Evolutionary conservation across 2,113 vertebrate genomes (phyloP).

Genomic region (Varanus komodoensis): DNA sequence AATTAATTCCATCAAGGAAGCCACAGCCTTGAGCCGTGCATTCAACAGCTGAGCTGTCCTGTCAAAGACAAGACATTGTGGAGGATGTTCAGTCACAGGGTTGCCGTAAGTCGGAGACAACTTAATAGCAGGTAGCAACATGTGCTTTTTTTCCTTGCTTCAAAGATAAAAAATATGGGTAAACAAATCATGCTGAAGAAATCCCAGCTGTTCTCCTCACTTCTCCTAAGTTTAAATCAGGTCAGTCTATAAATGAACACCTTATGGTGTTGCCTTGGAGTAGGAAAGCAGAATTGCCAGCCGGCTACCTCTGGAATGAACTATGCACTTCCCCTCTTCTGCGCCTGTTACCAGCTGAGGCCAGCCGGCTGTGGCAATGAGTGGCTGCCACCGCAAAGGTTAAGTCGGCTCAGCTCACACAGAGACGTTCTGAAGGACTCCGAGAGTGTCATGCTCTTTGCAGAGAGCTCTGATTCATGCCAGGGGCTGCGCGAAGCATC

Average conservation of each 20-base stretch:
- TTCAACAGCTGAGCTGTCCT: too few relatives aligned
- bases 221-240: background rate
- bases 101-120: too few relatives aligned
- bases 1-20: too few relatives aligned
- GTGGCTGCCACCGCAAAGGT: slow-evolving; percentile 50
- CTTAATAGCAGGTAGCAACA: too few relatives aligned
- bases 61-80: too few relatives aligned
- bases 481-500: slow-evolving; percentile 17
- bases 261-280: background rate
- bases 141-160: too few relatives aligned
- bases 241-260: background rate
- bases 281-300: background rate
- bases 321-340: slow-evolving; percentile 5
- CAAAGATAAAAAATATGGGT: too few relatives aligned
- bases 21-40: too few relatives aligned
- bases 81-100: too few relatives aligned
- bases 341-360: background rate
- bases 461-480: slow-evolving; percentile 57
- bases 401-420: slow-evolving; percentile 45
- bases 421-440: slow-evolving; percentile 35
- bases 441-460: slow-evolving; percentile 8
- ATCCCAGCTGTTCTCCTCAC: background rate
- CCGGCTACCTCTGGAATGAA: slow-evolving; percentile 8
- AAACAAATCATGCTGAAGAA: too few relatives aligned
- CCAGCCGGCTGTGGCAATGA: slow-evolving; percentile 53